Base-by-base conservation (phyloP, 2,113 vertebrate species). In the Hippocampus mohnikei region DNA sequence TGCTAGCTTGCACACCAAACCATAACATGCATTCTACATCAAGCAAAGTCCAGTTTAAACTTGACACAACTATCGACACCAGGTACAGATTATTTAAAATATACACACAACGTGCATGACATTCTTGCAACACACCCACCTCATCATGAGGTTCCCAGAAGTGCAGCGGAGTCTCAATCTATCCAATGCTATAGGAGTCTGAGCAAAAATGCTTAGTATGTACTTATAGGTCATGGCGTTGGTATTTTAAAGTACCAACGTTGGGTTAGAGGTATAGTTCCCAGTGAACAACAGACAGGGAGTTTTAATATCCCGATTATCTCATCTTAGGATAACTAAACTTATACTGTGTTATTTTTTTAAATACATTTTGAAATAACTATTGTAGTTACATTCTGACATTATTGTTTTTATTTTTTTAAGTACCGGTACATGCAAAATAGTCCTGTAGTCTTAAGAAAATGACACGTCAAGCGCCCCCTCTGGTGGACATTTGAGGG, bases 401-500 rank as follows among this genome's bases (percentile, higher is more conserved):
- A 33, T 33, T 33, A 33, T 33, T 33, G 6, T 37, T 37, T 37
- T 37, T 37, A 37, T 37, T 37, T 6, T 42, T 42, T 2, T 42
- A 42, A 42, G 11, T 42, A 33, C 33, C 5, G 3, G 11, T 42
- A 37, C 33, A 37, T 37, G 33, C 33, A 37, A 37, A 37, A 37
- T 16, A 5, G 27, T 60, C 18, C 29, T 33, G 58, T 33, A 18
- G 5, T 33, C 27, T 59, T 33, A 33, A 27, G 16, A 5, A 7
- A 29, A 27, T 21, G n/a, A 67, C 29, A 50, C 20, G 40, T n/a
- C 50, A 15, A 53, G 48, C 2, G 50, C 48, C 11, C 50, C 66
- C 66, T 53, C 66, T 67, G 20, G 29, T 67, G 66, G 66, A 67
- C 15, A n/a, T 21, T 21, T 53, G 27, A 53, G 33, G 37, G 18